Base-by-base conservation (phyloP, 2,888 invertebrate genomes). In the Plebejus anna region DNA sequence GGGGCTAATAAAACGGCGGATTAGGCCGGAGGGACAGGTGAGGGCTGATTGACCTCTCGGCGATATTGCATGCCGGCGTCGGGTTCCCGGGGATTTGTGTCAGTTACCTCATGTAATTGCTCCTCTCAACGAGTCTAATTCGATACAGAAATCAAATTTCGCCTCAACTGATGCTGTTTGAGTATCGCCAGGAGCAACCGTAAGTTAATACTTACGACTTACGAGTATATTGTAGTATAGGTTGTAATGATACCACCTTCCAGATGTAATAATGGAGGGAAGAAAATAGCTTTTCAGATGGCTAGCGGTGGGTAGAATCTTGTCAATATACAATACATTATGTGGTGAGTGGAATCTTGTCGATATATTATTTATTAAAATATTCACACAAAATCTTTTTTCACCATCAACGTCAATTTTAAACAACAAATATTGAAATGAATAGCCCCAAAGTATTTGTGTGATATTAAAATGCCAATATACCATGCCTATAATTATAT, bases 1-100 rank as follows among this genome's bases (percentile, higher is more conserved):
- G 85, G 87, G 88, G 86, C 89, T 91, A 94, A 94, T 94, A 93
- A 91, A 93, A 94, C 87, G 89, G 86, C 82, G 89, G 91, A 92
- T 93, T 92, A 92, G 84, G 55, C 55, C 16, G 82, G 85, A 84
- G 84, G 85, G 86, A 88, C 92, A 92, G 92, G 92, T 92, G 90
- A 91, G 92, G 90, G 90, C 81, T 90, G 91, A 90, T 92, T 91
- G 89, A 89, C 90, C 90, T 88, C 91, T 91, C 86, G 82, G 81
- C 83, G 84, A 88, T 85, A 84, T 85, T 82, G 84, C 78, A 78
- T 79, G 72, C 79, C 80, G 78, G 84, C 83, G 83, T 87, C 83
- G 81, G 82, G 86, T 87, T 87, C 84, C 86, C 77, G 78, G 87
- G 47, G 88, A 89, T 90, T 88, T 89, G 82, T 85, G 85, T 87